Evolutionary conservation across 2,113 vertebrate species (phyloP), one percentile per base, ranked within the genome.

Genomic region (Eptesicus fuscus): DNA sequence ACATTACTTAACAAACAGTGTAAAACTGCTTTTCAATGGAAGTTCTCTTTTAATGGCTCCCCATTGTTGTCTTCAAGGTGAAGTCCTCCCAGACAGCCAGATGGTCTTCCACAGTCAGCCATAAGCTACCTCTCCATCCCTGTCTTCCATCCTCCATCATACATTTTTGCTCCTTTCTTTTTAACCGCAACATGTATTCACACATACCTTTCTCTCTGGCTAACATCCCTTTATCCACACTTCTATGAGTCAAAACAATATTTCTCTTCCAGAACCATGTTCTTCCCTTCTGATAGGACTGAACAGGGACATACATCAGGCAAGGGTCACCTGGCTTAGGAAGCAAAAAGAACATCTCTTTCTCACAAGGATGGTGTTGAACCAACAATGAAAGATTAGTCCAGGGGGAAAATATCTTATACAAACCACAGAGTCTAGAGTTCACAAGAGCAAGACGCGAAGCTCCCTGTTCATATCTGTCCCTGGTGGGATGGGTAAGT

Each of bases 71-170:
- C 18, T 42, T 76, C 25, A 30, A 22, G 23, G 20, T 17, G 22
- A 25, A 35, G 20, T 35, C 35, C 42, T 51, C 12, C 44, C 9
- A 4, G 4, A 51, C 0, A 0, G 32, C n/a, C n/a, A 23, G 5
- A 25, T 20, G 4, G 16, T 42, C 51, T 49, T 69, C 59, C 37
- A 32, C 0, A 6, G 42, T n/a, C 13, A 37, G 80, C 14, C 49
- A 47, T 20, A 11, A 49, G 5, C 18, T 35, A 18, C 17, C 37
- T 14, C 17, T 5, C 32, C 47, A 74, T 49, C n/a, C 10, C n/a
- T 4, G 0, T 37, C 61, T 77, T 44, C 32, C 42, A 83, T 28
- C 37, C 32, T 35, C 30, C 37, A 12, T 35, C 20, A 30, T 20
- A 37, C 32, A n/a, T 40, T 25, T 76, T n/a, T n/a, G 12, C 40